Conservation (phyloP, 2,888 invertebrate species). For the Blomia tropicalis region DNA sequence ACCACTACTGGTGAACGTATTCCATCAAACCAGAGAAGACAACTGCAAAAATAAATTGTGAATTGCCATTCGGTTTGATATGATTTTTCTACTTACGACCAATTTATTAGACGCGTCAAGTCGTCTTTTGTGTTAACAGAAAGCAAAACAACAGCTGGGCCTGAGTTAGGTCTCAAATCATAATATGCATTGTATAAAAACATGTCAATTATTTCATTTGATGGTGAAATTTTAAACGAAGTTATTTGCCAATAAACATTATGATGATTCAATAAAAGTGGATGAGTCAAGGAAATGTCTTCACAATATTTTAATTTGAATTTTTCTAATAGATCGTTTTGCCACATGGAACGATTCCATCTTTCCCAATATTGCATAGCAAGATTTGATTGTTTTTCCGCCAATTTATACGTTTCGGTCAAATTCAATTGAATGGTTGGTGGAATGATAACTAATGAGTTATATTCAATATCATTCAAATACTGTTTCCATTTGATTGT, state of each 20-base stretch:
- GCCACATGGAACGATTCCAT: background rate
- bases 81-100: background rate
- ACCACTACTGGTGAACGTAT: background rate
- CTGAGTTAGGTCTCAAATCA: background rate
- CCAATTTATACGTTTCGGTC: background rate
- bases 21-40: constrained; percentile 14
- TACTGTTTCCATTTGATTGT: no score
- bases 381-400: background rate
- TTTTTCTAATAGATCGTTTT: no score
- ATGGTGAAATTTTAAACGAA: no score
- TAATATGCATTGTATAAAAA: constrained; percentile 20
- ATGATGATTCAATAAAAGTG: background rate
- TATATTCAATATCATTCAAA: no score
- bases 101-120: background rate
- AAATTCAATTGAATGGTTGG: background rate
- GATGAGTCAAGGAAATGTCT: background rate
- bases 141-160: background rate
- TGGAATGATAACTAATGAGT: no score
- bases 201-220: background rate
- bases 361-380: background rate
- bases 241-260: constrained; percentile 1
- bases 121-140: background rate
- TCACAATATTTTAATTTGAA: background rate
- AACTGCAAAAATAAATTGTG: no score
- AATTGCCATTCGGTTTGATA: no score